phyloP scores from a whole-genome alignment of 2,888 invertebrate genomes.

The Drosophila meridionalis region DNA sequence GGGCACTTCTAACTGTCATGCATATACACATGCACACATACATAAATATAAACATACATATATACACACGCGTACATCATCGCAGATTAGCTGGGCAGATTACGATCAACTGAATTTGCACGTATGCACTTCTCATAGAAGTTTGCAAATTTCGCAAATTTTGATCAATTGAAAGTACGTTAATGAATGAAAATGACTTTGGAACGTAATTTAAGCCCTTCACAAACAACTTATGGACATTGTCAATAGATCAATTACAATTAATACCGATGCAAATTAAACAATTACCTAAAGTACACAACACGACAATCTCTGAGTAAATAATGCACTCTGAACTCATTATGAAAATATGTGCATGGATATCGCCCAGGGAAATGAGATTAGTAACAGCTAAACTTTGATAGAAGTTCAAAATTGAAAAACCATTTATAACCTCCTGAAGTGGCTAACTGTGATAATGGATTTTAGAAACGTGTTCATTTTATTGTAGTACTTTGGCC shows the following conservation, averaged over 20 bases:
- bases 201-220: constrained; percentile 1
- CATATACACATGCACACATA: neutral
- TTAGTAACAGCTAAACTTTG: constrained; percentile 27
- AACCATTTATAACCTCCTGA: constrained; percentile 13
- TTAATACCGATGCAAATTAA: constrained; percentile 4
- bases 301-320: neutral
- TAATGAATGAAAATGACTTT: constrained; percentile 26
- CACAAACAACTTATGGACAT: constrained; percentile 17
- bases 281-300: constrained; percentile 14
- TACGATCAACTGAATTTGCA: constrained; percentile 19
- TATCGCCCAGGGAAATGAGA: constrained; percentile 24
- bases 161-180: constrained; percentile 15
- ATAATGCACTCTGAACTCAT: constrained; percentile 9
- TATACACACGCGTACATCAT: neutral
- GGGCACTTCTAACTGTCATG: neutral
- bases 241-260: constrained; percentile 34
- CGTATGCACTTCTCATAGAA: constrained; percentile 16
- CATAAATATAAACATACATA: neutral
- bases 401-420: constrained; percentile 24
- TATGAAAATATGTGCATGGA: neutral
- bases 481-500: constrained; percentile 34
- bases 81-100: constrained; percentile 6
- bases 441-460: constrained; percentile 5
- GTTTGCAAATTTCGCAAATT: constrained; percentile 14
- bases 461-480: constrained; percentile 15